Evolutionary conservation across 1,140 invertebrate species (phyloP).

Genomic region (Penaeus chinensis): DNA sequence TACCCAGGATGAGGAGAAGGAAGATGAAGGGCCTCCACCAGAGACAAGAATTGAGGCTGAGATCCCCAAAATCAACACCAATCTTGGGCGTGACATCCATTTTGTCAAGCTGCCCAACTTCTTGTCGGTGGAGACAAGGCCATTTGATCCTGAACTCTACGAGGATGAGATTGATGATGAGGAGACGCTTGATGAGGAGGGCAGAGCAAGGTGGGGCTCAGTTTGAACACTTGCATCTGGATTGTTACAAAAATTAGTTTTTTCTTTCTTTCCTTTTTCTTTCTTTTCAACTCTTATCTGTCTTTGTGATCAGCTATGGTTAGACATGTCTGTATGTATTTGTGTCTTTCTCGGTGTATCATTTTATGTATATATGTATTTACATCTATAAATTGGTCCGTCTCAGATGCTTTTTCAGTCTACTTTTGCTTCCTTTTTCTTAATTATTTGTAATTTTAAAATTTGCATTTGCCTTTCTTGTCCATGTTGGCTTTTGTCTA

Average conservation of each 20-base stretch:
- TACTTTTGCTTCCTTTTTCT: too few species aligned
- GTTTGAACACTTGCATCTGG: background rate
- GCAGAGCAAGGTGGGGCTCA: constrained; percentile 78
- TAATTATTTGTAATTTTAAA: too few species aligned
- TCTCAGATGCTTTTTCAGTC: too few species aligned
- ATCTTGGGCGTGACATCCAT: constrained; percentile 88
- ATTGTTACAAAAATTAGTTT: background rate
- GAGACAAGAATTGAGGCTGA: constrained; percentile 96
- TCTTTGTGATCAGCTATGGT: too few species aligned
- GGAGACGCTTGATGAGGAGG: constrained; percentile 97
- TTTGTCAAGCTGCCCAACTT: constrained; percentile 96
- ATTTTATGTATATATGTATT: too few species aligned
- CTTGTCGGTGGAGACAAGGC: constrained; percentile 89
- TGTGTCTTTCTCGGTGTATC: too few species aligned
- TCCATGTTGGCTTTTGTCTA: too few species aligned
- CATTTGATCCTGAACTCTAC: constrained; percentile 94
- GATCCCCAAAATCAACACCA: constrained; percentile 93
- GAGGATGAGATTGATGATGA: constrained; percentile 99
- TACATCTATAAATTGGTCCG: too few species aligned
- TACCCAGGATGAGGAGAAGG: constrained; percentile 52
- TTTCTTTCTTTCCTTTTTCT: background rate
- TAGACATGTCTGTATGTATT: too few species aligned
- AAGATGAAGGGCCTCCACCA: constrained; percentile 66
- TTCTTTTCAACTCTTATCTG: background rate
- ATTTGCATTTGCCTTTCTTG: too few species aligned